Evolutionary conservation across 2,113 vertebrate genomes (phyloP), one percentile per base, ranked within the genome.

Genomic region (Tetraodon nigroviridis): DNA sequence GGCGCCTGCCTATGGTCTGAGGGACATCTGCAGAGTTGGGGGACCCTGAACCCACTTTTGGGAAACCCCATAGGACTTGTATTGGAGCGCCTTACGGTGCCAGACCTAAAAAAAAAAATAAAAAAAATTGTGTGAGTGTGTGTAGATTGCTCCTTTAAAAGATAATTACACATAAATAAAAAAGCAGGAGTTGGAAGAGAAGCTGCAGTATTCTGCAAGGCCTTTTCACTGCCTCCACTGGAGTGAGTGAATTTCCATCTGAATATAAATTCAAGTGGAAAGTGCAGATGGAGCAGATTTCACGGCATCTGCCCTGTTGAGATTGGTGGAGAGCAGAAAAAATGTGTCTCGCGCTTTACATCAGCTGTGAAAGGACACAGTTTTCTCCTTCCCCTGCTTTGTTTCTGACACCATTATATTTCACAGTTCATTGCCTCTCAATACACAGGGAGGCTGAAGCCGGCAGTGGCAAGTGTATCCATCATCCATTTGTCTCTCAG

Each of bases 11-110:
- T 3, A 90, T 80, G 0, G 80, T 88, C 62, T 93, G 94, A 0
- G 85, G 83, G 11, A 90, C 42, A 32, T 97, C 96, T 44, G 89
- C 90, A 0, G 92, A 82, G 16, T 83, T 89, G 0, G 94, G 95
- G 10, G 93, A 96, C 24, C 92, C 93, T 0, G 94, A 94, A 37
- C 90, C 86, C 64, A 90, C 85, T 62, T 96, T 95, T 64, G 94
- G 94, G 83, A 69, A 98, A 98, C 8, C 95, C 94, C 93, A 97
- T 86, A 0, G 96, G 96, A 75, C 96, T 99, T 12, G 96, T 99
- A 79, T 95, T 97, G 12, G 96, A 99, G 55, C 96, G 93, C 4
- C 95, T 87, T 53, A 99, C 96, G 6, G 88, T 91, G 42, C 92
- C 90, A 20, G 94, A 92, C 85, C 95, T 98, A 4, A 71, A 2